These are phyloP conservation scores for Diarsia mendica DNA, from an alignment of 2,888 invertebrate genomes.

Conservation along the genomic window DNA sequence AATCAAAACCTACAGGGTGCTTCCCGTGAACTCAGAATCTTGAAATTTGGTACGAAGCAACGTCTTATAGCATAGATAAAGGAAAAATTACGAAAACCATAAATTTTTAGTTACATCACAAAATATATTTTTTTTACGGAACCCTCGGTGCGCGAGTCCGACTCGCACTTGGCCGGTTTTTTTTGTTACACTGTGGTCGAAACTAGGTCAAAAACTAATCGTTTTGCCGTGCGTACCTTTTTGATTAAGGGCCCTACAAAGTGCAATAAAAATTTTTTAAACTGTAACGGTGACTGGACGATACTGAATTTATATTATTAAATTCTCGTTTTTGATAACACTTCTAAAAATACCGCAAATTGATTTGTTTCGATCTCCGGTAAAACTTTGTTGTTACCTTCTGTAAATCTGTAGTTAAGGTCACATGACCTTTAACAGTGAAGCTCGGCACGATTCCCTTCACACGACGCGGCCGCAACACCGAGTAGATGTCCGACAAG, in stretches of 20 bases:
- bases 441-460: conserved; percentile 95
- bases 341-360: conserved; percentile 3
- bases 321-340: neutral
- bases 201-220: conserved; percentile 51
- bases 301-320: neutral
- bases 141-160: too few species aligned
- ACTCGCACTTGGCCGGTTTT: too few species aligned
- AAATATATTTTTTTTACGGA: too few species aligned
- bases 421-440: conserved; percentile 94
- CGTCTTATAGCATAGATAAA: too few species aligned
- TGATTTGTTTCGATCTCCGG: conserved; percentile 16
- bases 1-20: too few species aligned
- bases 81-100: too few species aligned
- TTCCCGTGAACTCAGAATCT: too few species aligned
- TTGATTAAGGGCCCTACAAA: neutral
- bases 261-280: neutral
- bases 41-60: too few species aligned
- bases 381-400: conserved; percentile 89
- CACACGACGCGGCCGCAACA: conserved; percentile 93
- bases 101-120: too few species aligned
- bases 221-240: conserved; percentile 12
- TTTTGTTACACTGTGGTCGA: conserved; percentile 42
- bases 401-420: conserved; percentile 94
- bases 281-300: neutral
- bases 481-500: conserved; percentile 92